phyloP scores from a whole-genome alignment of 2,113 vertebrate genomes.

The Egretta garzetta region DNA sequence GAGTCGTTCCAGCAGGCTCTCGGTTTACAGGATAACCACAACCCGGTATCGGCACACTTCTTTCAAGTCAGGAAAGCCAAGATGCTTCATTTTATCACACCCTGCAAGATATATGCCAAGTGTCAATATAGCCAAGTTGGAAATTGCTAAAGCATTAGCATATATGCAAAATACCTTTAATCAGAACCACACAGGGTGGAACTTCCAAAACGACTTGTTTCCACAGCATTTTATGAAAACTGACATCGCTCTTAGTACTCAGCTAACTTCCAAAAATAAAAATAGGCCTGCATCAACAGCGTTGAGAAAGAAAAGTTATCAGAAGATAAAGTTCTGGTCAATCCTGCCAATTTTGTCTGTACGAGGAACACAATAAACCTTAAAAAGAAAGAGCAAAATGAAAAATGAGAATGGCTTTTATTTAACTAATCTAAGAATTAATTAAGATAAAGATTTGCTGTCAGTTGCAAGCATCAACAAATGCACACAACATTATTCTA shows the following conservation, averaged over 20 bases:
- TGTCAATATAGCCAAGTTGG: not conserved
- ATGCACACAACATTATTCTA: slow-evolving; percentile 29
- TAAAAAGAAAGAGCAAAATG: not conserved
- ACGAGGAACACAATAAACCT: not conserved
- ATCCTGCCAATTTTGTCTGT: not conserved
- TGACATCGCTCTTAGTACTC: not conserved
- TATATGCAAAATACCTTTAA: not conserved
- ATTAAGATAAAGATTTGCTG: slow-evolving; percentile 62
- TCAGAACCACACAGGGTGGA: not conserved
- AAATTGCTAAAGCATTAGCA: not conserved
- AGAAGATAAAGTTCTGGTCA: not conserved
- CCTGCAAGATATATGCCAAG: not conserved
- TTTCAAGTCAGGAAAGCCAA: not conserved
- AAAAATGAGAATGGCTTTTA: not conserved
- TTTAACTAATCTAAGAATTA: slow-evolving; percentile 46
- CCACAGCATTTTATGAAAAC: not conserved
- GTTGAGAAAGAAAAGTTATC: not conserved
- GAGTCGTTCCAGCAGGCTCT: not conserved
- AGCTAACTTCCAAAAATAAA: not conserved
- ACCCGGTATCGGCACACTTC: accelerated
- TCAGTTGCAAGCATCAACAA: slow-evolving; percentile 23
- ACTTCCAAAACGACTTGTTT: not conserved
- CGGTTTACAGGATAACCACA: not conserved
- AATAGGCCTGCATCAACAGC: not conserved
- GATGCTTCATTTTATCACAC: not conserved